Evolutionary conservation across 1,140 invertebrate genomes (phyloP).

Genomic region (Probaryconus sp.): DNA sequence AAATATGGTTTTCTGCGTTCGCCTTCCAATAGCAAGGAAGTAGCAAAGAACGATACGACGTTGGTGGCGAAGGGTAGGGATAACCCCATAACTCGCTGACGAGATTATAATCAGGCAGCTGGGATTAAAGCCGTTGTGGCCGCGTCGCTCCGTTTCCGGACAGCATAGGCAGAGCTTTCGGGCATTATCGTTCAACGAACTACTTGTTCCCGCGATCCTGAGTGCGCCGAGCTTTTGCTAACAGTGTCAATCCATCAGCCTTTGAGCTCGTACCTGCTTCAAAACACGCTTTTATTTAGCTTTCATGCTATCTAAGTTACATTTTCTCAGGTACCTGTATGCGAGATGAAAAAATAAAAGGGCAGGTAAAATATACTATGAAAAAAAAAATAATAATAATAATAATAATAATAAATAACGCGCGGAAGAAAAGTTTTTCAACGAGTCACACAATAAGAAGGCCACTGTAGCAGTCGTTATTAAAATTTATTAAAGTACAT

Average conservation of each 20-base stretch:
- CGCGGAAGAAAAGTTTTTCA: slow-evolving; percentile 12
- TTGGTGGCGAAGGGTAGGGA: slow-evolving; percentile 38
- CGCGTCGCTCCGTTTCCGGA: slow-evolving; percentile 60
- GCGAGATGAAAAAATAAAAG: background rate
- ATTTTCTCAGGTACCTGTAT: slow-evolving; percentile 24
- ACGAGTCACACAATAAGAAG: slow-evolving; percentile 18
- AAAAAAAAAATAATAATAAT: slow-evolving; percentile 19
- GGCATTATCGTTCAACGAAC: slow-evolving; percentile 56
- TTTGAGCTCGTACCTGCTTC: slow-evolving; percentile 68
- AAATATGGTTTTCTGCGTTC: slow-evolving; percentile 25
- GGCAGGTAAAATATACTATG: too few relatives aligned
- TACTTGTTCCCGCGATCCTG: slow-evolving; percentile 55
- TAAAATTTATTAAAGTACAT: slow-evolving; percentile 37
- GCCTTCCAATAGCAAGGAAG: slow-evolving; percentile 26
- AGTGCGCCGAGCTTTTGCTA: slow-evolving; percentile 64
- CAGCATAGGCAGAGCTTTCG: slow-evolving; percentile 62
- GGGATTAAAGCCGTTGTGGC: slow-evolving; percentile 73
- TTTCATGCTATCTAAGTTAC: slow-evolving; percentile 54
- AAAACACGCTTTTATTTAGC: slow-evolving; percentile 74
- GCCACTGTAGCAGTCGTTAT: slow-evolving; percentile 9
- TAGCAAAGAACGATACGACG: slow-evolving; percentile 39
- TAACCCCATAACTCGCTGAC: slow-evolving; percentile 74
- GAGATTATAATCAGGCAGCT: slow-evolving; percentile 77
- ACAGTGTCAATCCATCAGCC: slow-evolving; percentile 71
- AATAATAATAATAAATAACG: slow-evolving; percentile 7